phyloP scores from a whole-genome alignment of 64 coral and sea anemone genomes.

The Montipora efflorescens region DNA sequence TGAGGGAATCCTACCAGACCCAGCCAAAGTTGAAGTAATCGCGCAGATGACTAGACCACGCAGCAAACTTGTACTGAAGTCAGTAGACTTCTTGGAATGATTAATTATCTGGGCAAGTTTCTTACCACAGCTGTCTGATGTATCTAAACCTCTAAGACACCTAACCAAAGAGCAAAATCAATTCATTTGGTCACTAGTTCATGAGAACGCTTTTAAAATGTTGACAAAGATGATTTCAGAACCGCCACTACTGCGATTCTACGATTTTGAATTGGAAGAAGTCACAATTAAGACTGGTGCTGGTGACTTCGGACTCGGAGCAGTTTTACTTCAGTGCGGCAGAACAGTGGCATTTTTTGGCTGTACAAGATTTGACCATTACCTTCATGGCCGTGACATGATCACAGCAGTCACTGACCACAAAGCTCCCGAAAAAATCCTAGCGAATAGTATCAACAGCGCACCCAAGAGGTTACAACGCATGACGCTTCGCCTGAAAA shows the following conservation, averaged over 20 bases:
- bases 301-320: neutral
- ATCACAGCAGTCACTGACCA: constrained; percentile 16
- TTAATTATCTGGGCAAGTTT: neutral
- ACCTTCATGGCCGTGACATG: neutral
- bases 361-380: neutral
- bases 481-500: neutral
- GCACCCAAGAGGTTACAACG: too few relatives aligned
- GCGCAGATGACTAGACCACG: neutral
- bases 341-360: constrained; percentile 1
- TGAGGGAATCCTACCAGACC: neutral
- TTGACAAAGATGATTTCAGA: constrained; percentile 6
- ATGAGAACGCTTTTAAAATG: neutral
- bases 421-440: neutral
- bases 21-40: neutral
- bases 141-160: neutral
- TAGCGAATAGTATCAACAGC: too few relatives aligned
- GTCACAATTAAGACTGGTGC: neutral
- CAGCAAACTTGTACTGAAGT: neutral
- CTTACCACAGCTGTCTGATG: neutral
- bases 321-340: neutral
- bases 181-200: neutral
- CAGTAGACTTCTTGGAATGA: neutral
- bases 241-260: neutral
- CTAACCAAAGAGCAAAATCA: neutral
- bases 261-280: neutral